phyloP scores from a whole-genome alignment of 2,113 vertebrate genomes.

The Chloroceryle aenea region DNA sequence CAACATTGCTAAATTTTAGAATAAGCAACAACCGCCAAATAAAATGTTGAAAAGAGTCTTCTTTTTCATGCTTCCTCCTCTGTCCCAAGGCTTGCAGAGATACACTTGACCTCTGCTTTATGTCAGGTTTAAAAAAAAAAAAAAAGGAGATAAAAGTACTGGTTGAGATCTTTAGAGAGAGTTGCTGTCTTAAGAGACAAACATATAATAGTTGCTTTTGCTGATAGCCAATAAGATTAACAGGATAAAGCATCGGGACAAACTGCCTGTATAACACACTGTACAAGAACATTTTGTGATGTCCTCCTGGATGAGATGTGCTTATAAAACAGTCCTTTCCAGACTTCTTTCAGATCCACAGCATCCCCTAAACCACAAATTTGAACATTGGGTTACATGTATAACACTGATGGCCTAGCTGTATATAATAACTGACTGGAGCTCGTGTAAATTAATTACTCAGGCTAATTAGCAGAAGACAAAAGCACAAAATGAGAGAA shows the following conservation, averaged over 20 bases:
- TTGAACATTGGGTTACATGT: background rate
- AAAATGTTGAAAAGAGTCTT: background rate
- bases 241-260: background rate
- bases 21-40: background rate
- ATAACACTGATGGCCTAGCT: background rate
- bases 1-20: background rate
- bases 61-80: background rate
- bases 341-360: background rate
- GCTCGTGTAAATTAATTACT: background rate
- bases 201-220: background rate
- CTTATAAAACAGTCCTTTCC: background rate
- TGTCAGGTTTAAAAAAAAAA: background rate
- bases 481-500: slow-evolving; percentile 11
- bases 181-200: background rate
- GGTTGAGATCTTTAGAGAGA: background rate
- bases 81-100: background rate
- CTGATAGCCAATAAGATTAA: background rate
- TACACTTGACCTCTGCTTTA: background rate
- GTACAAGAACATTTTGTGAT: background rate
- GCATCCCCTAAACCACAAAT: background rate
- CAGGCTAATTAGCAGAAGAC: slow-evolving; percentile 21
- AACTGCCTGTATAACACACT: background rate
- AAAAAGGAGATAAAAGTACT: background rate
- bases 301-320: background rate
- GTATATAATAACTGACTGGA: background rate